Evolutionary conservation across 2,797 vertebrate species (phyloP), one percentile per base, ranked within the genome.

Genomic region (Poeciliopsis infans): DNA sequence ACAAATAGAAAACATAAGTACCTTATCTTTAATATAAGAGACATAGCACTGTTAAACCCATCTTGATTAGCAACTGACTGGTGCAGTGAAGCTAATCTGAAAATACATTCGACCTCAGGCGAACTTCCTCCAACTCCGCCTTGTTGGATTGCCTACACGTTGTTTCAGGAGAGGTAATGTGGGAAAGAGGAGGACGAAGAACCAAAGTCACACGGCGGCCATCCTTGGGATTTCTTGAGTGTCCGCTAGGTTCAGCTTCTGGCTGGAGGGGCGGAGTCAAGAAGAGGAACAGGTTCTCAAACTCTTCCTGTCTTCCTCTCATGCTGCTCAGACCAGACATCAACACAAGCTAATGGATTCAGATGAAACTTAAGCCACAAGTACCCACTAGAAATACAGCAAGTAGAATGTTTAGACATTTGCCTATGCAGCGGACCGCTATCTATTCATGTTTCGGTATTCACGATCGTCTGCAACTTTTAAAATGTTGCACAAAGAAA

Each of bases 171-270:
- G 41, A 61, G 5, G 51, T 28, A 11, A 47, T 57, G 45, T 0
- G 59, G 59, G 28, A 31, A 36, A 2, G 7, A 25, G 12, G 28
- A n/a, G 20, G 39, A 49, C 11, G 8, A 11, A 15, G 5, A 7
- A 2, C 7, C 10, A 70, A 12, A 0, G 73, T 98, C 95, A 99
- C 85, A 96, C 91, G 7, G 94, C 95, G 82, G 97, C 95, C 36
- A 96, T 91, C 88, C 96, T 96, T 33, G 96, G 96, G 87, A 96
- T 95, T 80, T 99, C 98, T 83, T 99, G 98, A 89, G 93, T 95
- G 91, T 99, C 98, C 0, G 98, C 96, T 55, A 99, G 95, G 83
- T 99, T 98, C 49, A 99, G 94, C 82, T 99, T 99, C 90, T 99
- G 98, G 91, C 98, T 99, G 94, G 85, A 82, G 77, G 15, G 71